These are phyloP conservation scores for Lophotis ruficrista DNA, from an alignment of 2,113 vertebrate species.

Conservation along the genomic window DNA sequence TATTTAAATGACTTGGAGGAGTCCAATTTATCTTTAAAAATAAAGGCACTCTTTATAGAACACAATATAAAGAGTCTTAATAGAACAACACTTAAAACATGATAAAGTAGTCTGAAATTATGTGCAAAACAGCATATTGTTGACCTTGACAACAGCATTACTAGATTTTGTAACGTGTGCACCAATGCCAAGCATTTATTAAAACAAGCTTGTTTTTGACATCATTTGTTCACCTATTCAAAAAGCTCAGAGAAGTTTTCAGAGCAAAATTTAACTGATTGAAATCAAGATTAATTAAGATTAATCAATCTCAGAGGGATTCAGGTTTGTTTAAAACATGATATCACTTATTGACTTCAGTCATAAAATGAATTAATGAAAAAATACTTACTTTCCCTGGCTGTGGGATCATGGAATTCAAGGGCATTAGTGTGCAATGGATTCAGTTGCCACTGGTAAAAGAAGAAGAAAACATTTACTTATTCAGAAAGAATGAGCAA, in stretches of 20 bases:
- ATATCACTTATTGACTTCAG: not conserved
- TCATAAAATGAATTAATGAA: not conserved
- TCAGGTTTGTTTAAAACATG: not conserved
- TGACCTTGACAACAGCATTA: not conserved
- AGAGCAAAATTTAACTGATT: not conserved
- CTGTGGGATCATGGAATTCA: conserved; percentile 56
- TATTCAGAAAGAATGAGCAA: not conserved
- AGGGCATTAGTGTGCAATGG: conserved; percentile 46
- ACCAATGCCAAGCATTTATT: not conserved
- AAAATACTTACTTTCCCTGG: conserved; percentile 81
- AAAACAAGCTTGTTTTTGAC: not conserved
- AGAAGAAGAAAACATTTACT: not conserved
- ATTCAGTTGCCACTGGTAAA: conserved; percentile 86
- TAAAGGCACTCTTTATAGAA: not conserved
- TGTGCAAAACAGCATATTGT: not conserved
- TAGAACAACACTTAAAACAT: not conserved
- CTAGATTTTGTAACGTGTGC: not conserved
- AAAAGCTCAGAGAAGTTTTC: not conserved
- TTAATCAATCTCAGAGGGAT: not conserved
- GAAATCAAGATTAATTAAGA: not conserved
- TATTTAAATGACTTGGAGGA: not conserved
- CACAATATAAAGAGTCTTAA: not conserved
- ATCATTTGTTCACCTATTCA: not conserved
- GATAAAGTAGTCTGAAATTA: not conserved
- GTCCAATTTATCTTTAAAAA: not conserved